These are phyloP conservation scores for Epirrhoe alternata DNA, from an alignment of 2,888 invertebrate species.

Conservation along the genomic window DNA sequence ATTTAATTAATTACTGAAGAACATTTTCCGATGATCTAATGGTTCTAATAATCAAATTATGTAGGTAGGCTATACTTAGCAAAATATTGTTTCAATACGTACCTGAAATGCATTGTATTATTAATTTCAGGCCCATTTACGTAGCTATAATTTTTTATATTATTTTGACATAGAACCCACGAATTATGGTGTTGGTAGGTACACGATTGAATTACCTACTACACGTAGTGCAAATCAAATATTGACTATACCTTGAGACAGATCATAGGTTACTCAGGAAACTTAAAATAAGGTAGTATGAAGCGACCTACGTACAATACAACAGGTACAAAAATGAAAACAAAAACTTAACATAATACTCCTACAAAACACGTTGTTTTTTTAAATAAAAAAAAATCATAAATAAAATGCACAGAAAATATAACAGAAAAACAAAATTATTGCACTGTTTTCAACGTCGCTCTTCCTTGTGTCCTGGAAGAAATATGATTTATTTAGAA, in stretches of 20 bases:
- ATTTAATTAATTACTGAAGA: not conserved
- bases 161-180: too few species aligned
- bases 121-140: too few species aligned
- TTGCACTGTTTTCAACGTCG: conserved; percentile 52
- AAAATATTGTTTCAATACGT: too few species aligned
- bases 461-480: conserved; percentile 65
- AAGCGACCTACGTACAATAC: conserved; percentile 28
- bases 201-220: too few species aligned
- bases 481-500: conserved; percentile 21
- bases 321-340: conserved; percentile 27
- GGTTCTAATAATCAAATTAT: too few species aligned
- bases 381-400: conserved; percentile 43
- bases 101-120: too few species aligned
- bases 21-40: not conserved
- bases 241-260: not conserved
- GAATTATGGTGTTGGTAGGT: too few species aligned
- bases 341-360: conserved; percentile 35
- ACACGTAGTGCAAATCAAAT: not conserved
- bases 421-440: conserved; percentile 54
- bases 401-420: conserved; percentile 72
- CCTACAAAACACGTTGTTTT: conserved; percentile 31
- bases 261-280: not conserved
- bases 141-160: too few species aligned
- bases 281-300: conserved; percentile 20
- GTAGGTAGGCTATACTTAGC: too few species aligned